A percentile compares a stretch with the other conserved stretches of the same genome.
Evolutionary conservation across 2,888 invertebrate species (phyloP).

Genomic region (Bibio marci): DNA sequence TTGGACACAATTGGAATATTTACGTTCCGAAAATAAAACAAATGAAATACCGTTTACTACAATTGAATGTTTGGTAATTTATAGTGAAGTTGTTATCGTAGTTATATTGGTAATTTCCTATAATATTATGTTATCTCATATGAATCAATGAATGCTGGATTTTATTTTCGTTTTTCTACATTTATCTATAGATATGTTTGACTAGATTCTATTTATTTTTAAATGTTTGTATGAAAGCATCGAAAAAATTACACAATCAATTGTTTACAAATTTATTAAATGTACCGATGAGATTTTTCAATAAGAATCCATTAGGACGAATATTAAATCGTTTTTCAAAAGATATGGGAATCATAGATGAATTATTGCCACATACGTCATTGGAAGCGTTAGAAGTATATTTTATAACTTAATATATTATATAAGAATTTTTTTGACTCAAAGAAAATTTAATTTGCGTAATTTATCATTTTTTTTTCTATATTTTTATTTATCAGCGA

Average conservation of each 20-base stretch:
- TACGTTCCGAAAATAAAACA: constrained; percentile 16
- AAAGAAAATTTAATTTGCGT: too few relatives aligned
- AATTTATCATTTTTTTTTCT: too few relatives aligned
- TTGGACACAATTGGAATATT: constrained; percentile 33
- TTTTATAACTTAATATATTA: constrained; percentile 16
- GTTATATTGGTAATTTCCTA: constrained; percentile 23
- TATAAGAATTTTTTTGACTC: too few relatives aligned
- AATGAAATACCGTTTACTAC: constrained; percentile 19
- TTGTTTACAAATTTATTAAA: constrained; percentile 40
- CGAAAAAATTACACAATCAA: constrained; percentile 46
- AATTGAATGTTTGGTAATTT: constrained; percentile 25
- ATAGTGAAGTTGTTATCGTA: constrained; percentile 23
- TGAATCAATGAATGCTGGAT: too few relatives aligned
- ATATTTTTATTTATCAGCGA: constrained; percentile 26
- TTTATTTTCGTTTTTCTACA: background rate
- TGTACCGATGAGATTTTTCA: constrained; percentile 55
- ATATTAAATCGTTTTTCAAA: constrained; percentile 69
- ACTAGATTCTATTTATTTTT: constrained; percentile 48
- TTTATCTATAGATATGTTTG: constrained; percentile 27
- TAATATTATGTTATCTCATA: too few relatives aligned
- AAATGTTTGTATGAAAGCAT: constrained; percentile 42
- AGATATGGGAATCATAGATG: constrained; percentile 69
- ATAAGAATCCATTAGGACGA: constrained; percentile 64
- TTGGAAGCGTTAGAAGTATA: constrained; percentile 43
- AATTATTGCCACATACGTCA: constrained; percentile 48